phyloP scores from a whole-genome alignment of 2,113 vertebrate species.

The Grus americana region DNA sequence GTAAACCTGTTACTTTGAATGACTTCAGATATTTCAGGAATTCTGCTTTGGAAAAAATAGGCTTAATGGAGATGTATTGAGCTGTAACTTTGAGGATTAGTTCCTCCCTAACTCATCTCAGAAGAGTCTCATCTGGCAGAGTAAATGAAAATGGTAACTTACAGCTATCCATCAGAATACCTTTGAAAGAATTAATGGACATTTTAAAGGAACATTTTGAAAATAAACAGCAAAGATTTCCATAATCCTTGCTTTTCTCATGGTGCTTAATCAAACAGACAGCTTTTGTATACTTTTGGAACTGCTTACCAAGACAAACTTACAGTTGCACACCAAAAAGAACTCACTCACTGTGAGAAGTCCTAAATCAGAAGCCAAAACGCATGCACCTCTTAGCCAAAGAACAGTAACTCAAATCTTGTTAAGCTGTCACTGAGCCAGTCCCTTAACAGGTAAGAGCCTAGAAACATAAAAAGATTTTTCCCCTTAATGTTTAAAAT shows the following conservation, averaged over 20 bases:
- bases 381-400: neutral
- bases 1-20: neutral
- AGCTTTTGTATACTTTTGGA: neutral
- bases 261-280: neutral
- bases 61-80: neutral
- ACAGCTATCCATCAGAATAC: neutral
- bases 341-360: neutral
- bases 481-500: neutral
- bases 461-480: neutral
- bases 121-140: neutral
- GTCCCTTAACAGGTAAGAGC: neutral
- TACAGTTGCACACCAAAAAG: neutral
- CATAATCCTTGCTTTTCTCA: neutral
- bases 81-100: neutral
- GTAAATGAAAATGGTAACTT: neutral
- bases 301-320: neutral
- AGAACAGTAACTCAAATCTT: neutral
- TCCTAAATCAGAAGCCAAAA: neutral
- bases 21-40: constrained; percentile 22
- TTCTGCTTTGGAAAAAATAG: neutral
- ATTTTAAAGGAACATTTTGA: neutral
- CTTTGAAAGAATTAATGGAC: neutral
- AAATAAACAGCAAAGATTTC: neutral
- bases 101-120: neutral
- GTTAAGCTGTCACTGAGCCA: neutral